phyloP scores from a whole-genome alignment of 2,113 vertebrate genomes.

The Esox niger region DNA sequence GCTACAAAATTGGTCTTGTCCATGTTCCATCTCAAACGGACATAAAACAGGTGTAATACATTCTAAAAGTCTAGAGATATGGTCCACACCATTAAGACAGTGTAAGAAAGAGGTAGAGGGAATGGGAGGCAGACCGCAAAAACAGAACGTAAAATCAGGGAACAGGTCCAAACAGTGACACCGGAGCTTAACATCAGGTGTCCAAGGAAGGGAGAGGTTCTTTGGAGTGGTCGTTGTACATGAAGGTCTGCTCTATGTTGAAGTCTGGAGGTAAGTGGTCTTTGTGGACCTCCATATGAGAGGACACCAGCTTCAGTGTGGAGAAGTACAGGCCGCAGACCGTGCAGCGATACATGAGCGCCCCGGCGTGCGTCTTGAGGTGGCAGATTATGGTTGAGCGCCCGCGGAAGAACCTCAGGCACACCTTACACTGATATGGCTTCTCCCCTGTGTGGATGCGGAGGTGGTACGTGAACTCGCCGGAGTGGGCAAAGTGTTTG shows the following conservation, averaged over 20 bases:
- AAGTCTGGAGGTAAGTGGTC: slow-evolving; percentile 91
- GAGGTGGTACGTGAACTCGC: slow-evolving; percentile 96
- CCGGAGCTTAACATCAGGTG: slow-evolving; percentile 68
- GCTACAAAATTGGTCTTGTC: not conserved
- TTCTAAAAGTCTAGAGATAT: slow-evolving; percentile 28
- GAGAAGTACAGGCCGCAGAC: slow-evolving; percentile 94
- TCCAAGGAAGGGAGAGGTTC: slow-evolving; percentile 82
- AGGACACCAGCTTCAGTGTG: slow-evolving; percentile 95
- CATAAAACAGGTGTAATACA: not conserved
- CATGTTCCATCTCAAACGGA: slow-evolving; percentile 4
- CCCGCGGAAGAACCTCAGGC: slow-evolving; percentile 94
- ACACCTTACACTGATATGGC: slow-evolving; percentile 97
- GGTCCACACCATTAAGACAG: slow-evolving; percentile 20
- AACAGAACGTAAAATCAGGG: not conserved
- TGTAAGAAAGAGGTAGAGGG: not conserved
- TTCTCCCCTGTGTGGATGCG: slow-evolving; percentile 97
- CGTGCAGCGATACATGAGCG: slow-evolving; percentile 97
- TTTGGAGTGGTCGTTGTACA: slow-evolving; percentile 98
- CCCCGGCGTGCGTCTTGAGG: slow-evolving; percentile 95
- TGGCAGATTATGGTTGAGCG: slow-evolving; percentile 99
- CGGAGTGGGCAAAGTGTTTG: slow-evolving; percentile 93
- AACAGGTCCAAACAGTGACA: not conserved
- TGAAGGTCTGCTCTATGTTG: slow-evolving; percentile 97
- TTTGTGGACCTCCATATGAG: slow-evolving; percentile 92
- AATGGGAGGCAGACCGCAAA: not conserved